A percentile compares a stretch with the other conserved stretches of the same genome.
phyloP scores from a whole-genome alignment of 2,888 invertebrate genomes.

The Pollenia labialis region DNA sequence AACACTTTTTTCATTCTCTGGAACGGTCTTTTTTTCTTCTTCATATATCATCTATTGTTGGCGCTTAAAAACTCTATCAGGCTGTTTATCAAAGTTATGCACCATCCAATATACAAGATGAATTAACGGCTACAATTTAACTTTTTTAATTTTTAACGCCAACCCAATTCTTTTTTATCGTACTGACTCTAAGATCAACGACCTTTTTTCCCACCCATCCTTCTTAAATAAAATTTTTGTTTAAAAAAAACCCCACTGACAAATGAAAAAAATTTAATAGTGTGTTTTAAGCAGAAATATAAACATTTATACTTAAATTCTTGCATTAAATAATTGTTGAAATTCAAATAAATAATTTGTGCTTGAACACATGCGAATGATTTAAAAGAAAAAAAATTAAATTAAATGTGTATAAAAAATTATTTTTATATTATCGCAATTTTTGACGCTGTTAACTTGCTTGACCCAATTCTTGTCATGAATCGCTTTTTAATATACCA shows the following conservation, averaged over 20 bases:
- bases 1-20: too few relatives aligned
- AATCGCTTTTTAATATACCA: constrained; percentile 49
- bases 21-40: too few relatives aligned
- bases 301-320: constrained; percentile 8
- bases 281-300: constrained; percentile 15
- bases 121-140: neutral
- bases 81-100: neutral
- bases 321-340: constrained; percentile 1
- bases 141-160: constrained; percentile 12
- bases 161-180: constrained; percentile 30
- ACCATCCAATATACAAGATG: neutral
- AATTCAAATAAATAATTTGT: constrained; percentile 39
- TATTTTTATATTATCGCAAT: constrained; percentile 62
- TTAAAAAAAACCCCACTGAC: neutral
- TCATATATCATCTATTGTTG: too few relatives aligned
- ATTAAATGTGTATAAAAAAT: constrained; percentile 13
- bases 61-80: too few relatives aligned
- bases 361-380: constrained; percentile 5
- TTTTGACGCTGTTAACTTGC: constrained; percentile 65
- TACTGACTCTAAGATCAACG: constrained; percentile 44
- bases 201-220: constrained; percentile 46
- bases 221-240: neutral
- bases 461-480: constrained; percentile 71
- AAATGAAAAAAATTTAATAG: neutral
- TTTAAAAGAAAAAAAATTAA: constrained; percentile 1